Percentiles rank a stretch among this genome's conserved stretches.
phyloP scores from a whole-genome alignment of 2,888 invertebrate species.

The Ormyrus rosae region DNA sequence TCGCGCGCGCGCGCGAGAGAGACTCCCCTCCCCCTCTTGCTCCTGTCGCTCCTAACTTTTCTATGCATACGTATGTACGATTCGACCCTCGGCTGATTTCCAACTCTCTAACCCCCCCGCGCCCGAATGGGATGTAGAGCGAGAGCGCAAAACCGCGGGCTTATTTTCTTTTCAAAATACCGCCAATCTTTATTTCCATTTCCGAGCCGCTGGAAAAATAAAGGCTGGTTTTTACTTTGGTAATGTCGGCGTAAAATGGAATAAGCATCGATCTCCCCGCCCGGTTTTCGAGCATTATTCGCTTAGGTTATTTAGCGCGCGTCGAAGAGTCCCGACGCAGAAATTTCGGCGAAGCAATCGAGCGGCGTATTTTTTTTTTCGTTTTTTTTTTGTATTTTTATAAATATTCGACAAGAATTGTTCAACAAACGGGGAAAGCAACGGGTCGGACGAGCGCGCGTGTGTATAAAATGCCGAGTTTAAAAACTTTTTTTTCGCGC shows the following conservation, averaged over 20 bases:
- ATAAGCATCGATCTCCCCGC: conserved; percentile 8
- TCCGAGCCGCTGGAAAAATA: conserved; percentile 33
- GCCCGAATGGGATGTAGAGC: neutral
- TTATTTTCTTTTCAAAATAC: conserved; percentile 50
- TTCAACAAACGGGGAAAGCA: neutral
- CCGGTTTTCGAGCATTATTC: neutral
- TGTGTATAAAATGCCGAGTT: conserved; percentile 11
- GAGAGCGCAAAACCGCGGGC: conserved; percentile 18
- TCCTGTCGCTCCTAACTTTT: conserved; percentile 58
- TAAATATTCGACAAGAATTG: no score
- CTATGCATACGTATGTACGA: conserved; percentile 60
- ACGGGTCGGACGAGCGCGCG: neutral
- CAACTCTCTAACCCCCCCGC: conserved; percentile 14
- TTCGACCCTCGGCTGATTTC: conserved; percentile 49
- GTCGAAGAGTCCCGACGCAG: no score
- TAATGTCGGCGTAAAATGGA: neutral
- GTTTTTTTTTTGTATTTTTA: no score
- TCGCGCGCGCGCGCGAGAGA: conserved; percentile 45
- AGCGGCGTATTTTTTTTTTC: no score
- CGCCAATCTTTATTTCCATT: conserved; percentile 50
- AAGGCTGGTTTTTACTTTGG: conserved; percentile 1
- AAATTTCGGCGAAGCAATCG: no score
- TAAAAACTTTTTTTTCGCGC: conserved; percentile 21
- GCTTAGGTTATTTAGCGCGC: no score
- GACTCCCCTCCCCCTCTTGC: neutral